Evolutionary conservation across 2,888 invertebrate species (phyloP).

Genomic region (Mesorhabditis spiculigera): DNA sequence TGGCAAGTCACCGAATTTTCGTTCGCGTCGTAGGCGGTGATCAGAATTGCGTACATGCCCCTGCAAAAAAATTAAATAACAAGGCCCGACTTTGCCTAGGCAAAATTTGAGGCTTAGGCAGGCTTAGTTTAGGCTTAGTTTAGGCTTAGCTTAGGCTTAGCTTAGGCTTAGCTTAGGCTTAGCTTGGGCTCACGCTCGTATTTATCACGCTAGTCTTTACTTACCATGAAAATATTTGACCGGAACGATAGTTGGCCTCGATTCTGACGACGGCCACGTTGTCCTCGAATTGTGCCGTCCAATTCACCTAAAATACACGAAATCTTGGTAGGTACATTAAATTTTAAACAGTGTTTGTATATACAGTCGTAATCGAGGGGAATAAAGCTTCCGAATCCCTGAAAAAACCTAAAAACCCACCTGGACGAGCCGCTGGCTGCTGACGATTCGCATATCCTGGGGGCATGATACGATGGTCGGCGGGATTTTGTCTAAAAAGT

Average conservation of each 20-base stretch:
- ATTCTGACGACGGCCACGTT: neutral
- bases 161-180: no score
- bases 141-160: no score
- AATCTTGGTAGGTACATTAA: no score
- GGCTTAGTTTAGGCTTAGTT: no score
- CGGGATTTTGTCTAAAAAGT: neutral
- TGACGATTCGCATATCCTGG: neutral
- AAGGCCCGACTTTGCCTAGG: no score
- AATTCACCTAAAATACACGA: neutral
- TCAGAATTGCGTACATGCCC: neutral
- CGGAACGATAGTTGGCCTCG: neutral
- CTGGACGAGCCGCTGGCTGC: neutral
- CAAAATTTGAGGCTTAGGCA: no score
- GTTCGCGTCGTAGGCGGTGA: neutral
- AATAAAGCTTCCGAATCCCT: no score
- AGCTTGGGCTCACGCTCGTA: neutral
- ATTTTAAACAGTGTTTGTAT: no score
- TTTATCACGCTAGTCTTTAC: neutral
- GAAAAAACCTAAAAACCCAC: no score
- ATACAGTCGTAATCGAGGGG: no score
- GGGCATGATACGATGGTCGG: neutral
- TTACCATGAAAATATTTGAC: constrained; percentile 2
- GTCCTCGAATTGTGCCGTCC: neutral
- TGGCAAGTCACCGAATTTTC: neutral
- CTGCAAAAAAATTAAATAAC: neutral